Evolutionary conservation across 2,113 vertebrate species (phyloP).

Genomic region (Mixornis gularis): DNA sequence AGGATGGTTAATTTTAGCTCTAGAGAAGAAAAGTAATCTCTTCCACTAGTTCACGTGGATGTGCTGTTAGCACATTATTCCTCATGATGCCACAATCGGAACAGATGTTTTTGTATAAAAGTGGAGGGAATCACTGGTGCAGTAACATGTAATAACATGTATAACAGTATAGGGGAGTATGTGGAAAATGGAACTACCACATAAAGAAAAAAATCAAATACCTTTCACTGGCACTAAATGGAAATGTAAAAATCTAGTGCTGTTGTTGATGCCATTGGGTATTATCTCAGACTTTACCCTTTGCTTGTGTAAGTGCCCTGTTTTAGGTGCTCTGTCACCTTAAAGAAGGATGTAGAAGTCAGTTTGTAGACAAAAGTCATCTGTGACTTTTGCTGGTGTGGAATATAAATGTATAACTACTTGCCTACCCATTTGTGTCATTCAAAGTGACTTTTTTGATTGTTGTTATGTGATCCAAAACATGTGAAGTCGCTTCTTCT

Average conservation of each 20-base stretch:
- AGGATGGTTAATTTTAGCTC: not conserved
- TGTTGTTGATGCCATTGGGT: not conserved
- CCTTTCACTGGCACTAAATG: not conserved
- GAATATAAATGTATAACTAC: not conserved
- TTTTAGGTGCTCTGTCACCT: not conserved
- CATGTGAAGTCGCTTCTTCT: not conserved
- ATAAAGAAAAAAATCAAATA: not conserved
- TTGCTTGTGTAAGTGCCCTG: not conserved
- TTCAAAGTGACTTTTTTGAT: not conserved
- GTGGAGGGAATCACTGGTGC: not conserved
- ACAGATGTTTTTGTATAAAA: not conserved
- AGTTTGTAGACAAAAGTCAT: not conserved
- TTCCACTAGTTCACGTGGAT: not conserved
- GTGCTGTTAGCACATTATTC: not conserved
- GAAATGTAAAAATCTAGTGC: not conserved
- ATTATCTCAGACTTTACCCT: not conserved
- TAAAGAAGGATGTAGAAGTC: not conserved
- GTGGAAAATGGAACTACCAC: not conserved
- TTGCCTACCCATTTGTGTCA: not conserved
- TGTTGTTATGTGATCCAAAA: not conserved
- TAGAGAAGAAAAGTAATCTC: not conserved
- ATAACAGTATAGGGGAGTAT: not conserved
- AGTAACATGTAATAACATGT: not conserved
- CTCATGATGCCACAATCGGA: not conserved
- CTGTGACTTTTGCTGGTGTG: not conserved